Evolutionary conservation across 2,113 vertebrate genomes (phyloP), one percentile per base, ranked within the genome.

Genomic region (Malurus melanocephalus): DNA sequence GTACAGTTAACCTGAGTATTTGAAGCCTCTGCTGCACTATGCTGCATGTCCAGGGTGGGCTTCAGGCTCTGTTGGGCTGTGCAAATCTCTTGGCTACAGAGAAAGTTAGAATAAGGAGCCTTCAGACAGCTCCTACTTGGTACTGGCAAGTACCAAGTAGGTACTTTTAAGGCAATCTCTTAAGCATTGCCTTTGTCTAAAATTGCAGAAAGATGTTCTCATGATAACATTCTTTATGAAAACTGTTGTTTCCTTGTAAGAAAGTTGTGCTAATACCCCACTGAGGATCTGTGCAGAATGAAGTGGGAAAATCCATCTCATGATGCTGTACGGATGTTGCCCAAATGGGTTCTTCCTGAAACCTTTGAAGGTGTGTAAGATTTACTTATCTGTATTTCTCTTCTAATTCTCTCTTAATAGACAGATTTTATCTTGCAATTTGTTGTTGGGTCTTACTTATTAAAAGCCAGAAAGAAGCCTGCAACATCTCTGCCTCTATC

Each of bases 311-410:
- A 73, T 80, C 28, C 15, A 43, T 56, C n/a, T 7, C 0, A 0
- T 80, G 15, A 84, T 6, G 1, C 21, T 56, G 35, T 6, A 43
- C 3, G 5, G n/a, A 33, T 30, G 2, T 27, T 60, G 17, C 6
- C 46, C 0, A 0, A 53, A 52, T 12, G 14, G 16, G 11, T 24
- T 89, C 10, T 38, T 46, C 6, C 51, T 46, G 10, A 6, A 48
- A 9, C 6, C 17, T 64, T 30, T 32, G 42, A 80, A 77, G 7
- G 3, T 64, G 11, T 59, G 10, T 33, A 55, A 38, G n/a, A 28
- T 38, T 56, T 65, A 32, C 8, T 24, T 68, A 51, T 13, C 12
- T 64, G 28, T 24, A 57, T 23, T 64, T 10, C 4, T 53, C 3
- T 45, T 48, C 7, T n/a, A 53, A 59, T 42, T 80, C 13, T 72